A percentile compares a stretch with the other conserved stretches of the same genome.
phyloP scores from a whole-genome alignment of 2,888 invertebrate genomes.

The Carterocephalus palaemon region DNA sequence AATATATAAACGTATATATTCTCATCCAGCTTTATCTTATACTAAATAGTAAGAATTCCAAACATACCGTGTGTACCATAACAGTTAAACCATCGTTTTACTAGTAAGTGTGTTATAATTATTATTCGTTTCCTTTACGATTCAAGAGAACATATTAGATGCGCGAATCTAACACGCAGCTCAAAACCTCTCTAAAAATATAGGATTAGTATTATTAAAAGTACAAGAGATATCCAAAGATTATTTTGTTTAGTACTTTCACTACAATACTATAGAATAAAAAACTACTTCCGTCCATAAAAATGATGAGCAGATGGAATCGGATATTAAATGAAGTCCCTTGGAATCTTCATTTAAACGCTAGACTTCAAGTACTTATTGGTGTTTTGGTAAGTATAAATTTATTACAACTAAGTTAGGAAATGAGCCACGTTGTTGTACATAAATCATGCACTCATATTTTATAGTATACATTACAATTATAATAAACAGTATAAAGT shows the following conservation, averaged over 20 bases:
- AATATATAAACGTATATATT: too few relatives aligned
- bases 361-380: slow-evolving; percentile 1
- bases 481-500: slow-evolving; percentile 9
- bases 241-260: too few relatives aligned
- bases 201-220: slow-evolving; percentile 9
- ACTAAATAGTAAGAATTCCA: slow-evolving; percentile 7
- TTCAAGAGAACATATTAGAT: slow-evolving; percentile 16
- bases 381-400: slow-evolving; percentile 2
- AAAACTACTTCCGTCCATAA: too few relatives aligned
- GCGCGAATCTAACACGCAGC: slow-evolving; percentile 14
- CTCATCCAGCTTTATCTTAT: slow-evolving; percentile 1
- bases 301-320: too few relatives aligned
- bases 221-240: not conserved
- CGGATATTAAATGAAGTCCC: too few relatives aligned
- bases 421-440: slow-evolving; percentile 13
- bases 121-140: slow-evolving; percentile 10
- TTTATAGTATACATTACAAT: slow-evolving; percentile 8
- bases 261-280: too few relatives aligned
- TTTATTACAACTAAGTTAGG: slow-evolving; percentile 6
- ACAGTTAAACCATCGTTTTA: slow-evolving; percentile 9
- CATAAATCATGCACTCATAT: slow-evolving; percentile 7
- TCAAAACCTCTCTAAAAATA: slow-evolving; percentile 23
- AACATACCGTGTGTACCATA: slow-evolving; percentile 13
- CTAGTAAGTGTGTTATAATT: slow-evolving; percentile 9
- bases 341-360: too few relatives aligned